phyloP scores from a whole-genome alignment of 2,888 invertebrate genomes.

The Gymnosoma rotundatum region DNA sequence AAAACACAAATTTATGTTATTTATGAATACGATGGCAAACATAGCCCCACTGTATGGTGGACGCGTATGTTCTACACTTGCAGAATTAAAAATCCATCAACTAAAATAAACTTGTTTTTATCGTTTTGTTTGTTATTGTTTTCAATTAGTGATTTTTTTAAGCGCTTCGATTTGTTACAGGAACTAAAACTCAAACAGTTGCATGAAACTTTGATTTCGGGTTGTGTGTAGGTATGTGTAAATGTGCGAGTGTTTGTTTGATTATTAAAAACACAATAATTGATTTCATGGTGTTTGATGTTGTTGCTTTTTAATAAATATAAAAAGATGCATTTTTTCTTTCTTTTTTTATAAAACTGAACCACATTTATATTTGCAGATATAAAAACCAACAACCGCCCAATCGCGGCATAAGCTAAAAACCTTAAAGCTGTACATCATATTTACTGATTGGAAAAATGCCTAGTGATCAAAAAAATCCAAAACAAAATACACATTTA shows the following conservation, averaged over 20 bases:
- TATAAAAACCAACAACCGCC: too few relatives aligned
- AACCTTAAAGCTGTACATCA: background rate
- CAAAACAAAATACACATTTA: background rate
- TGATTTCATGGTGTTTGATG: too few relatives aligned
- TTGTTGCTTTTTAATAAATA: too few relatives aligned
- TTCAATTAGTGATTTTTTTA: constrained; percentile 25
- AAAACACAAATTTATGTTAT: too few relatives aligned
- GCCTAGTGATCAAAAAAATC: constrained; percentile 3
- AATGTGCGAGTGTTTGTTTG: too few relatives aligned
- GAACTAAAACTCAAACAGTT: constrained; percentile 25
- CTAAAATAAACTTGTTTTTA: background rate
- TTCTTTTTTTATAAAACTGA: too few relatives aligned
- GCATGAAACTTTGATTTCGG: constrained; percentile 27
- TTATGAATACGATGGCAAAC: background rate
- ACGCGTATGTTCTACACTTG: background rate
- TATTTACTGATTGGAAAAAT: constrained; percentile 49
- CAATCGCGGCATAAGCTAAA: too few relatives aligned
- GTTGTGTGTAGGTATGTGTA: too few relatives aligned
- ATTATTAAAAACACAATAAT: too few relatives aligned
- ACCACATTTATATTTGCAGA: too few relatives aligned
- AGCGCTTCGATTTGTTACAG: constrained; percentile 32
- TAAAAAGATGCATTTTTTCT: too few relatives aligned
- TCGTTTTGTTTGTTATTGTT: constrained; percentile 13
- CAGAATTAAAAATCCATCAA: constrained; percentile 51
- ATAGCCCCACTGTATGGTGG: background rate